A percentile compares a stretch with the other conserved stretches of the same genome.
Evolutionary conservation across 2,113 vertebrate species (phyloP).

Genomic region (Heptranchias perlo): DNA sequence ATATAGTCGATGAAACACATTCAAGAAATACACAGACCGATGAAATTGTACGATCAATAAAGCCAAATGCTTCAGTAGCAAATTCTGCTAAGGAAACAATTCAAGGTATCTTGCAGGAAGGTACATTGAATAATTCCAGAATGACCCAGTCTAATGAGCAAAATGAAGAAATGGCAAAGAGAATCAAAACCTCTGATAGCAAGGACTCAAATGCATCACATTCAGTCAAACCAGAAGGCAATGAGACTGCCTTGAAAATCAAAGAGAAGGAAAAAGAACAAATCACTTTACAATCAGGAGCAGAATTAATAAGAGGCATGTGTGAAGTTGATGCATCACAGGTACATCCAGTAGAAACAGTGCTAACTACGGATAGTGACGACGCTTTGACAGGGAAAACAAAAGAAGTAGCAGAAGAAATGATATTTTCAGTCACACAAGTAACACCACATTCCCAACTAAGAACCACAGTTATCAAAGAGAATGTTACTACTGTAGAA

Average conservation of each 20-base stretch:
- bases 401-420: slow-evolving; percentile 41
- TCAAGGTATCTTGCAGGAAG: background rate
- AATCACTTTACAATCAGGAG: slow-evolving; percentile 50
- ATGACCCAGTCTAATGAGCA: background rate
- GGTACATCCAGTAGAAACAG: slow-evolving; percentile 40
- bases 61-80: background rate
- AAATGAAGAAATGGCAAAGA: background rate
- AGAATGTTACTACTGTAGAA: slow-evolving; percentile 42
- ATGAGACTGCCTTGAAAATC: background rate
- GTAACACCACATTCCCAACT: slow-evolving; percentile 47
- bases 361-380: slow-evolving; percentile 11
- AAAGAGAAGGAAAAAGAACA: background rate
- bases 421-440: slow-evolving; percentile 41
- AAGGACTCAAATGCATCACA: background rate
- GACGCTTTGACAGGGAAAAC: background rate
- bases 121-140: background rate
- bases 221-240: background rate
- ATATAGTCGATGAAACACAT: background rate
- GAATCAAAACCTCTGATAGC: background rate
- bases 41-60: background rate
- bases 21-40: background rate
- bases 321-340: slow-evolving; percentile 42
- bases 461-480: slow-evolving; percentile 41
- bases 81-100: background rate
- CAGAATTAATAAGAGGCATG: slow-evolving; percentile 53